Percentiles rank a stretch among this genome's conserved stretches.
Conservation (phyloP, 2,888 invertebrate species). For the Cephus pulcher region DNA sequence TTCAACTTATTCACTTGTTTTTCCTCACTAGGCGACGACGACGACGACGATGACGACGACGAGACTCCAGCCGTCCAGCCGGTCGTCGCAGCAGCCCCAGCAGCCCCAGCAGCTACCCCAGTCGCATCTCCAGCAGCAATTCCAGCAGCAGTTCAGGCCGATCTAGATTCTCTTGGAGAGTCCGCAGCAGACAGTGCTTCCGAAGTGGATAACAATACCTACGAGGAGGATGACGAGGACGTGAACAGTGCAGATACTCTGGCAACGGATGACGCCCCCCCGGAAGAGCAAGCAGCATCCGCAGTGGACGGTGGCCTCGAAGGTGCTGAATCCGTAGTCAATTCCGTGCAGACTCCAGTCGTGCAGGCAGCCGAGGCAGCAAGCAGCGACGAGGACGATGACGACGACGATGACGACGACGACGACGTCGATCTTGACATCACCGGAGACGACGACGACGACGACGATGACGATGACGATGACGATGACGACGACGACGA, state of each 20-base stretch:
- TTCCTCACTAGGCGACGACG: constrained; percentile 66
- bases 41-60: constrained; percentile 71
- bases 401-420: constrained; percentile 63
- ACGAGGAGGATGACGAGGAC: constrained; percentile 64
- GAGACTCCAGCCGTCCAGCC: constrained; percentile 60
- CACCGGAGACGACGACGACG: constrained; percentile 74
- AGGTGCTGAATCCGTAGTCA: constrained; percentile 49
- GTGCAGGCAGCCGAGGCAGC: constrained; percentile 44
- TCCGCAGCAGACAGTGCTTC: constrained; percentile 53
- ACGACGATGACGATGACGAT: constrained; percentile 75
- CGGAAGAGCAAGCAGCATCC: constrained; percentile 61
- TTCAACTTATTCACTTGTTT: too few relatives aligned
- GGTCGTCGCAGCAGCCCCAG: constrained; percentile 55
- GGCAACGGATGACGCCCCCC: constrained; percentile 48
- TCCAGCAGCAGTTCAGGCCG: constrained; percentile 54
- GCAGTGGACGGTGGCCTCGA: constrained; percentile 66
- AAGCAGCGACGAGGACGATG: constrained; percentile 64
- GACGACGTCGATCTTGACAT: constrained; percentile 72
- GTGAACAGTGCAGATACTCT: too few relatives aligned
- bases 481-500: constrained; percentile 77
- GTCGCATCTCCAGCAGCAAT: constrained; percentile 55
- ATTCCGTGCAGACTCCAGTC: constrained; percentile 39
- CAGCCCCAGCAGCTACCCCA: constrained; percentile 67
- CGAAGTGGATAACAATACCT: constrained; percentile 58
- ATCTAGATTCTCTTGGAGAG: constrained; percentile 57